These are phyloP conservation scores for Palaemon carinicauda DNA, from an alignment of 1,140 invertebrate genomes.

Conservation along the genomic window DNA sequence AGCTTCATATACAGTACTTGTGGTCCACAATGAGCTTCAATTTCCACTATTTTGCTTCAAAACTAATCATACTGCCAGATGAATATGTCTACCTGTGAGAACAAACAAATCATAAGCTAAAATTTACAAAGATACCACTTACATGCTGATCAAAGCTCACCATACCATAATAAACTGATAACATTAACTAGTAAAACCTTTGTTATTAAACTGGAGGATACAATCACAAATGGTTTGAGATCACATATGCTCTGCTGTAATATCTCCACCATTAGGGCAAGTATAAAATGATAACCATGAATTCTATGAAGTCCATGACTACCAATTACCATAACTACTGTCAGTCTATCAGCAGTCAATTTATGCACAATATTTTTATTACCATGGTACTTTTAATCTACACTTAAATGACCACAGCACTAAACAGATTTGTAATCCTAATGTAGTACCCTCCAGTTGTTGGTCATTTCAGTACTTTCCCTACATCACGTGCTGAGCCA, in stretches of 20 bases:
- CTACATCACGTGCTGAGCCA: constrained; percentile 14
- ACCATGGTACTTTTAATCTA: too few species aligned
- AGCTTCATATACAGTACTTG: too few species aligned
- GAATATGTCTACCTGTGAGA: too few species aligned
- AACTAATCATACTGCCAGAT: too few species aligned
- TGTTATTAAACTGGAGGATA: neutral
- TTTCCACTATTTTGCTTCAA: too few species aligned
- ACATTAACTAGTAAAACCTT: neutral
- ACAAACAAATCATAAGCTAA: neutral
- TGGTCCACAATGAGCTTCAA: neutral
- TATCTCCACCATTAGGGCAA: neutral
- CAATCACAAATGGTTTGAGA: neutral
- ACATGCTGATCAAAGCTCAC: neutral
- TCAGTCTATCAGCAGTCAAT: too few species aligned
- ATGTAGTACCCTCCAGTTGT: neutral
- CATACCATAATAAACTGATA: neutral
- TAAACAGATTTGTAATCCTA: neutral
- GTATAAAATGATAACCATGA: neutral
- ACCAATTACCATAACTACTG: too few species aligned
- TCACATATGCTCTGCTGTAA: neutral
- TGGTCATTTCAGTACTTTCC: neutral
- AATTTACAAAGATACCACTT: neutral
- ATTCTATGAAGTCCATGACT: too few species aligned
- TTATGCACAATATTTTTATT: too few species aligned
- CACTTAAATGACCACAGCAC: too few species aligned